phyloP scores from a whole-genome alignment of 2,797 vertebrate species.

The Falco peregrinus region DNA sequence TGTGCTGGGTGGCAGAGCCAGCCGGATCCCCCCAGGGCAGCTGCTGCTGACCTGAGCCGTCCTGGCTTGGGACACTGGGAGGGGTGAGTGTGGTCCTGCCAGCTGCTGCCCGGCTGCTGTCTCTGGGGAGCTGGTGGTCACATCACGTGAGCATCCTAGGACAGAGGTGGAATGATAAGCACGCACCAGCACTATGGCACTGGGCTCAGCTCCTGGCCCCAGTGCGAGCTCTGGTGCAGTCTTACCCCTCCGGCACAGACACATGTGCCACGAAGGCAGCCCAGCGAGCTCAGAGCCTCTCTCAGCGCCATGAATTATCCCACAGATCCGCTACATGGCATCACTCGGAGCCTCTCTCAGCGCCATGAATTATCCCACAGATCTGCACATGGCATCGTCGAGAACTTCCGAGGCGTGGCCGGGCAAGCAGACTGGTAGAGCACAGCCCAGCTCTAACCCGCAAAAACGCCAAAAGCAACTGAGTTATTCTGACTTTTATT shows the following conservation, averaged over 20 bases:
- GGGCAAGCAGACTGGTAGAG: neutral
- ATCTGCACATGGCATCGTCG: no score
- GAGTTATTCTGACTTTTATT: conserved; percentile 83
- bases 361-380: neutral
- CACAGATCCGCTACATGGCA: no score
- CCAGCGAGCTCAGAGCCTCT: neutral
- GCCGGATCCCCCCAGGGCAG: accelerated
- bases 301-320: neutral
- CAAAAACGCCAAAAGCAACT: neutral
- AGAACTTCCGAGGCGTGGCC: neutral
- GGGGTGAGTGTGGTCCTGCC: neutral
- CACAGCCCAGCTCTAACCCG: neutral
- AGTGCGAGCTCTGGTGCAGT: no score
- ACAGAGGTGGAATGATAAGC: neutral
- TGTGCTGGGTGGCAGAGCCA: neutral
- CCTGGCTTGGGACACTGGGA: neutral
- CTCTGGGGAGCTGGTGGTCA: neutral
- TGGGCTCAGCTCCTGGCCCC: neutral
- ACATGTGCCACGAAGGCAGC: neutral
- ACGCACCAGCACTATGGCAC: accelerated
- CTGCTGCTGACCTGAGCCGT: neutral
- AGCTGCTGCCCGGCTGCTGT: neutral
- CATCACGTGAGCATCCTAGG: neutral
- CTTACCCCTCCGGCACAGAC: neutral
- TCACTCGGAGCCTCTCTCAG: neutral